Percentiles rank a stretch among this genome's conserved stretches.
These are phyloP conservation scores for Eidolon dupreanum DNA, from an alignment of 2,797 vertebrate genomes.

Conservation along the genomic window DNA sequence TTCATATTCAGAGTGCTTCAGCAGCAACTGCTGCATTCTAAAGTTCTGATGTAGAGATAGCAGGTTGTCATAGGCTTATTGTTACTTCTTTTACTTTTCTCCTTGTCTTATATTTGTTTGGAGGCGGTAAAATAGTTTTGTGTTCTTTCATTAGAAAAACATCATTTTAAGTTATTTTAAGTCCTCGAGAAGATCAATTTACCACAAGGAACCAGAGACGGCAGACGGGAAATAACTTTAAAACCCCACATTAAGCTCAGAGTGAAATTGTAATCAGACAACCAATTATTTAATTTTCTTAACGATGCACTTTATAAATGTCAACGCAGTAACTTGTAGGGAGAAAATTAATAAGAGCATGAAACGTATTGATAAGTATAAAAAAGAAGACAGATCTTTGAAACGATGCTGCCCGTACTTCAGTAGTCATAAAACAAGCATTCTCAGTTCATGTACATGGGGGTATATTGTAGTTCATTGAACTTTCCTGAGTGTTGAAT, in stretches of 20 bases:
- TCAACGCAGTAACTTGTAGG: conserved; percentile 44
- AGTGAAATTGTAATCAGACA: conserved; percentile 65
- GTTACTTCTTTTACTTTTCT: background rate
- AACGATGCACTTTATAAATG: conserved; percentile 65
- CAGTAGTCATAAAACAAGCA: background rate
- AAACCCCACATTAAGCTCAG: conserved; percentile 49
- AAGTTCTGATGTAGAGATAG: background rate
- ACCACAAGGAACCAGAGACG: background rate
- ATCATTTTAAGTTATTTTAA: conserved; percentile 56
- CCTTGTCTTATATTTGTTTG: conserved; percentile 36
- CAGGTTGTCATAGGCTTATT: background rate
- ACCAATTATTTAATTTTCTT: conserved; percentile 70
- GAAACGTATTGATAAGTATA: conserved; percentile 46
- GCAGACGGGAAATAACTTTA: conserved; percentile 35
- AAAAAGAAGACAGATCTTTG: conserved; percentile 28
- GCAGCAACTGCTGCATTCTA: background rate
- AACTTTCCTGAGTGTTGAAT: background rate
- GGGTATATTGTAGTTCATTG: background rate
- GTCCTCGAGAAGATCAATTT: conserved; percentile 53
- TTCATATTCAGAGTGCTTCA: conserved; percentile 45
- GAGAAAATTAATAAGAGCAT: conserved; percentile 26
- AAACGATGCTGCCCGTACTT: background rate
- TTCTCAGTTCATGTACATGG: background rate
- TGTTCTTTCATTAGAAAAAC: conserved; percentile 52
- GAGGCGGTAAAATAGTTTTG: background rate